Evolutionary conservation across 2,888 invertebrate species (phyloP), one percentile per base, ranked within the genome.

Genomic region (Pediacus dermestoides): DNA sequence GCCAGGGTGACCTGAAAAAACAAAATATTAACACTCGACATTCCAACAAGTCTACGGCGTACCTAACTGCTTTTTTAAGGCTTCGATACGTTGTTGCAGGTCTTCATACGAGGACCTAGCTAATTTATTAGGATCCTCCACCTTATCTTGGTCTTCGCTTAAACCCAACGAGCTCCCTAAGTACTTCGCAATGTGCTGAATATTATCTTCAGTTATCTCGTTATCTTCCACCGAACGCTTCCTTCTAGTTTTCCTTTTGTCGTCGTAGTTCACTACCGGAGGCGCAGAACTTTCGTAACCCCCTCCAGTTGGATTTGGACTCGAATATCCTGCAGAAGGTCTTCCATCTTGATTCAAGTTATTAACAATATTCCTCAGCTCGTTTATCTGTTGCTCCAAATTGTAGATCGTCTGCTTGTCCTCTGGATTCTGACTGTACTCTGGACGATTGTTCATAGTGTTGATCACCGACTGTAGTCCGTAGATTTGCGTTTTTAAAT

Each of bases 21-120:
- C 12, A 38, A 22, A 14, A 26, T 26, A 27, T 32, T 39, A 34
- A 15, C 8, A 27, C 22, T 15, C 9, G 7, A 26, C 7, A 23
- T 37, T 37, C 9, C 13, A 16, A 32, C 22, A 21, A 25, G 18
- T 14, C 16, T 31, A 23, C 38, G 44, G 51, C 58, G 47, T 60
- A 65, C 65, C 63, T 61, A 66, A 64, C 61, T 64, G 59, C 32
- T 57, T 49, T 50, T 58, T 62, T 37, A 64, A 37, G 10, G 44
- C 33, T 11, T 55, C 39, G 7, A 65, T 50, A 44, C 44, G 52
- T 7, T 47, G 30, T 34, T 55, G 55, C 11, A 60, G 41, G n/a
- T 57, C 49, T n/a, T n/a, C n/a, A n/a, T n/a, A n/a, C n/a, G n/a
- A n/a, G n/a, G n/a, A n/a, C n/a, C n/a, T n/a, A n/a, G n/a, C n/a